Percentiles rank a stretch among this genome's conserved stretches.
phyloP scores from a whole-genome alignment of 2,888 invertebrate species.

The Lasioglossum pauxillum region DNA sequence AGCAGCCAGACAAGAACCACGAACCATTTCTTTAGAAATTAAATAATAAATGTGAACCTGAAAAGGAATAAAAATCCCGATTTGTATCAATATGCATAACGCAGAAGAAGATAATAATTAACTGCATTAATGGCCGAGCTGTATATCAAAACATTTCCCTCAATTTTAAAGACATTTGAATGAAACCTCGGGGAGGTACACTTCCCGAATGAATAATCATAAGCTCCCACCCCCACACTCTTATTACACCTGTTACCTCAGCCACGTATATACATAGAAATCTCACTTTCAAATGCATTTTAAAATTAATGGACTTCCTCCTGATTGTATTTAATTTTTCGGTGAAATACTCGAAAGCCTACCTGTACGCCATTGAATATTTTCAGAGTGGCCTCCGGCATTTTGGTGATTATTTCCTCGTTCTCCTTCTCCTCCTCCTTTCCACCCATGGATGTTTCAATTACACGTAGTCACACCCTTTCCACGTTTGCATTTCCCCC shows the following conservation, averaged over 20 bases:
- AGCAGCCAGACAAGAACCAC: neutral
- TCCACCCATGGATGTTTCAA: constrained; percentile 49
- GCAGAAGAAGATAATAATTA: neutral
- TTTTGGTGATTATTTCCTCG: constrained; percentile 63
- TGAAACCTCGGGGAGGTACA: neutral
- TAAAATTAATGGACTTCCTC: neutral
- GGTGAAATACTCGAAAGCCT: constrained; percentile 39
- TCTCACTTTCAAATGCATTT: constrained; percentile 10
- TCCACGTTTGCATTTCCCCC: constrained; percentile 51
- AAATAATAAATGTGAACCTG: too few species aligned
- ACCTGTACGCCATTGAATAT: constrained; percentile 76
- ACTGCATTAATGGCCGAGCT: constrained; percentile 7
- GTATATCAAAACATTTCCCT: neutral
- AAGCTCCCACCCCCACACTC: neutral
- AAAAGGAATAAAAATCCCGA: neutral
- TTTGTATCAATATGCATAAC: neutral
- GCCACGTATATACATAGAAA: neutral
- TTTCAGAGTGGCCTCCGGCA: constrained; percentile 74
- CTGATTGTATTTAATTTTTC: constrained; percentile 13
- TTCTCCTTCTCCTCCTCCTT: constrained; percentile 48
- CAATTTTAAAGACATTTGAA: neutral
- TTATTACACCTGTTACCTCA: constrained; percentile 1
- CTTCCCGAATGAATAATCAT: constrained; percentile 7
- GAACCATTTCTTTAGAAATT: neutral
- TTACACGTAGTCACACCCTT: constrained; percentile 46